A percentile compares a stretch with the other conserved stretches of the same genome.
These are phyloP conservation scores for Carollia perspicillata DNA, from an alignment of 2,113 vertebrate species.

Conservation along the genomic window DNA sequence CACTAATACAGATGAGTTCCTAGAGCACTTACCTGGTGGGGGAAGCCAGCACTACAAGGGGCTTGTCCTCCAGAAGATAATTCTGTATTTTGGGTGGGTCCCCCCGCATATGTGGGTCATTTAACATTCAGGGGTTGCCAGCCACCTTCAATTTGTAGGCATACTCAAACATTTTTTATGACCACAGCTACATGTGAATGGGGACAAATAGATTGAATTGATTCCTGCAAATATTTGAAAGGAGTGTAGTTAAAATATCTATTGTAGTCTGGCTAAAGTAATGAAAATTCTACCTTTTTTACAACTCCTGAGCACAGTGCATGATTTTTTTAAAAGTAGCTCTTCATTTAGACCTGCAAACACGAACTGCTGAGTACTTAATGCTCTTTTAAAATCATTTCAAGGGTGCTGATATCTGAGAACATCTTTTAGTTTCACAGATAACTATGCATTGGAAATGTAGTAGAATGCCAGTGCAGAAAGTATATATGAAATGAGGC, in stretches of 20 bases:
- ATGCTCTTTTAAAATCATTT: constrained; percentile 5
- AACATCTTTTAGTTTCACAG: not conserved
- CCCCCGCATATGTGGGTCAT: not conserved
- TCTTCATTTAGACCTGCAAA: not conserved
- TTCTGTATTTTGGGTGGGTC: too few species aligned
- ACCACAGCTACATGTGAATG: not conserved
- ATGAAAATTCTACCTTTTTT: not conserved
- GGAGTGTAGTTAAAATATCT: not conserved
- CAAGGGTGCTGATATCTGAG: not conserved
- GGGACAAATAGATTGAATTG: not conserved
- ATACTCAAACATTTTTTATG: not conserved
- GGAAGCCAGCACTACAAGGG: too few species aligned
- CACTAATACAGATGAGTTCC: too few species aligned
- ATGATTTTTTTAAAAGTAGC: not conserved
- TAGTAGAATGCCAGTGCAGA: not conserved
- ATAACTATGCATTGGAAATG: not conserved
- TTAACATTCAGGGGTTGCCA: not conserved
- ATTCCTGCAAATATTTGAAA: constrained; percentile 1
- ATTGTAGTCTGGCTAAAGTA: not conserved
- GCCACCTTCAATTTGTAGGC: not conserved
- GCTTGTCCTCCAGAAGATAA: too few species aligned
- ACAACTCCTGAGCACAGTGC: not conserved
- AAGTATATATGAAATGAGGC: not conserved
- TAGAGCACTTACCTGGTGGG: too few species aligned
- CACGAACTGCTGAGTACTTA: not conserved